Base-by-base conservation (phyloP, 1,140 invertebrate species). In the Macrosteles quadrilineatus region DNA sequence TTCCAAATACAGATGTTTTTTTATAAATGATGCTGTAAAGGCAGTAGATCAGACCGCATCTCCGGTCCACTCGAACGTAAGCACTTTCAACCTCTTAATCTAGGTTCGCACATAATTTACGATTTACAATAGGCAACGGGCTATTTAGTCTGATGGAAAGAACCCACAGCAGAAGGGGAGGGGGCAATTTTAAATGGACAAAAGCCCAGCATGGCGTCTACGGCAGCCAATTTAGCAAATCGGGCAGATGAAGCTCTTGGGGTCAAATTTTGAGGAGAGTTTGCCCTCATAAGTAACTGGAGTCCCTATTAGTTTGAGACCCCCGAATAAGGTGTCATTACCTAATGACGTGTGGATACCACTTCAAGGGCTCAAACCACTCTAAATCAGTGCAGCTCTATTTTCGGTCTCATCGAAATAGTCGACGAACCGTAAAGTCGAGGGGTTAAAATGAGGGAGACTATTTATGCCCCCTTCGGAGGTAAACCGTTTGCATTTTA, bases 391-490 rank as follows among this genome's bases (percentile, higher is more conserved):
- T 50, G 47, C 47, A 50, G 31, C 59, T 63, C 59, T 63, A 63
- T 63, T 63, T 63, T 63, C 27, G 59, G 59, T 63, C 59, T 63
- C 59, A 63, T 63, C 59, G 32, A 63, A 63, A 63, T 63, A 63
- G 29, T 30, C 29, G 59, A 23, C 59, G 29, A 63, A n/a, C 59
- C 17, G 27, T 63, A 32, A 63, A 63, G 29, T 14, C n/a, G 14
- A 17, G 9, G 55, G 59, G 59, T 11, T 14, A 11, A 63, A 63
- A 36, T 32, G 29, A 63, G 59, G 59, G 59, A 25, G 59, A 32
- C 59, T 12, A 3, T 32, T 32, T 30, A 11, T 21, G 29, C 23
- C 30, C 25, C 59, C 59, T 32, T 17, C 1, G 9, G 27, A 6
- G 2, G 30, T 4, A 29, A 14, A 59, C 55, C 17, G 29, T 59